Conservation (phyloP, 2,113 vertebrate genomes). For the Siniperca chuatsi region DNA sequence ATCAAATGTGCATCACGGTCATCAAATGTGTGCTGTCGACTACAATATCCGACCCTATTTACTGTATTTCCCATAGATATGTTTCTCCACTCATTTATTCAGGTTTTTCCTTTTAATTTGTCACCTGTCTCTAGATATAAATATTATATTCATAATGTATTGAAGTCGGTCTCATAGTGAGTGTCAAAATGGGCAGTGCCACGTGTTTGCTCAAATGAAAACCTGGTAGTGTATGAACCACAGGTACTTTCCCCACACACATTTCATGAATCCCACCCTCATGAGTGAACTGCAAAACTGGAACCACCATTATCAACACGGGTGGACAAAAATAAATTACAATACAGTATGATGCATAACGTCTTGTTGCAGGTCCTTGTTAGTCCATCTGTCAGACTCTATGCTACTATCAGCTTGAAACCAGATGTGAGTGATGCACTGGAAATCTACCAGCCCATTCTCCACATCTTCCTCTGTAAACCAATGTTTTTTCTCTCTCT, state of each 20-base stretch:
- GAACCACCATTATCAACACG: background rate
- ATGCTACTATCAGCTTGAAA: constrained; percentile 1
- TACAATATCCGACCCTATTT: too few relatives aligned
- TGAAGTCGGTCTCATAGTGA: too few relatives aligned
- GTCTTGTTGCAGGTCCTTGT: background rate
- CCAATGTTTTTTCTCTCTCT: background rate
- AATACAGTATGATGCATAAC: background rate
- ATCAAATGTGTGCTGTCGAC: too few relatives aligned
- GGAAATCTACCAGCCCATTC: background rate
- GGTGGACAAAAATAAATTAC: background rate
- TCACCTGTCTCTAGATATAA: too few relatives aligned
- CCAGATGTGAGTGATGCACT: constrained; percentile 34
- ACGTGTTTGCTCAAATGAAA: background rate
- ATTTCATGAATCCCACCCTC: background rate
- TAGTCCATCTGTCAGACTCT: background rate
- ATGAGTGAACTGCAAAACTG: background rate
- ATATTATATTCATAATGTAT: background rate
- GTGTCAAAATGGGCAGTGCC: background rate
- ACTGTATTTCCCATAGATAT: too few relatives aligned
- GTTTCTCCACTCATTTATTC: too few relatives aligned
- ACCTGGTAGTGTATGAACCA: background rate
- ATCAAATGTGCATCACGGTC: too few relatives aligned
- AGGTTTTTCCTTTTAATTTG: too few relatives aligned
- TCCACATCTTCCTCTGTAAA: constrained; percentile 29
- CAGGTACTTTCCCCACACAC: background rate